Conservation (phyloP, 2,113 vertebrate genomes). For the Typhlomys cinereus region DNA sequence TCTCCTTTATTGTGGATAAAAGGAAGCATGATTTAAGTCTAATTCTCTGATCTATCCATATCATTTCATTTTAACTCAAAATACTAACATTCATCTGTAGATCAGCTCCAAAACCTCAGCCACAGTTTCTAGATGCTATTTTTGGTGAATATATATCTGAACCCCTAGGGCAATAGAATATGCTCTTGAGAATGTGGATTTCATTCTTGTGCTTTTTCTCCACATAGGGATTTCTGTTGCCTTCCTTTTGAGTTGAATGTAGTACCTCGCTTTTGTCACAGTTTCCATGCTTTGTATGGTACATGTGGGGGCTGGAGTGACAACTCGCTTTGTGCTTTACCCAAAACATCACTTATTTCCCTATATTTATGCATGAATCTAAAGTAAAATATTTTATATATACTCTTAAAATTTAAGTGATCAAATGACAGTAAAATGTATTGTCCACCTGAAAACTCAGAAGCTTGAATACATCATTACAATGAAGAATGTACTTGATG, state of each 20-base stretch:
- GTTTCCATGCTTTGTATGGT: neutral
- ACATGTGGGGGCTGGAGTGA: neutral
- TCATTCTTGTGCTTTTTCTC: neutral
- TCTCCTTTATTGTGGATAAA: neutral
- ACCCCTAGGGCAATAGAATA: neutral
- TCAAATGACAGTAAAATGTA: neutral
- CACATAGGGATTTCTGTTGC: neutral
- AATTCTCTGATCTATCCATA: neutral
- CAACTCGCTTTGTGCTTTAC: neutral
- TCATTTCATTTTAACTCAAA: neutral
- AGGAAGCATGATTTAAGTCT: neutral
- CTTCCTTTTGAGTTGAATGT: neutral
- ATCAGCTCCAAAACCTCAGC: neutral
- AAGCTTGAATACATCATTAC: slow-evolving; percentile 51
- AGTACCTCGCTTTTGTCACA: neutral
- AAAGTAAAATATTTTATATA: neutral
- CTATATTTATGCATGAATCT: neutral
- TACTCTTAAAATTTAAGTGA: slow-evolving; percentile 35
- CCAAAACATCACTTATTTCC: neutral
- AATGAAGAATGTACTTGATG: slow-evolving; percentile 52
- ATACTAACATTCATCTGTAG: neutral
- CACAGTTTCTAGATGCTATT: neutral
- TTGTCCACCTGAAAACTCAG: slow-evolving; percentile 51
- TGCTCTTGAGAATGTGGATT: neutral
- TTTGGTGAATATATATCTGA: neutral